Percentiles rank a stretch among this genome's conserved stretches.
These are phyloP conservation scores for Rhaphigaster nebulosa DNA, from an alignment of 2,888 invertebrate genomes.

Conservation along the genomic window DNA sequence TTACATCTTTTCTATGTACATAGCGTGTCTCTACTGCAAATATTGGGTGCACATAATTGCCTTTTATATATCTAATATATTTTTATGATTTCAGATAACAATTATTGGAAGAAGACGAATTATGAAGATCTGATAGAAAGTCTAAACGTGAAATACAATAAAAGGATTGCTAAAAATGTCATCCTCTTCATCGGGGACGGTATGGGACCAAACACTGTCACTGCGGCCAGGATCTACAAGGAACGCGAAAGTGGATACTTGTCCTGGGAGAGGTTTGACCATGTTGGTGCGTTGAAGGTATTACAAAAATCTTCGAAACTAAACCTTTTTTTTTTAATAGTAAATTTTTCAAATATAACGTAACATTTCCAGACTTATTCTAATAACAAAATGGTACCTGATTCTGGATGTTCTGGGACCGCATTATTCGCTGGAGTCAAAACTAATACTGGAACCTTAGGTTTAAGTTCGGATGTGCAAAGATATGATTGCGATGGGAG, in stretches of 20 bases:
- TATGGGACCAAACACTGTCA: slow-evolving; percentile 60
- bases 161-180: slow-evolving; percentile 59
- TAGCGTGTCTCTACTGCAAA: too few relatives aligned
- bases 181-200: slow-evolving; percentile 62
- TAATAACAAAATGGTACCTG: slow-evolving; percentile 83
- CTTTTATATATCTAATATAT: too few relatives aligned
- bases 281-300: slow-evolving; percentile 61
- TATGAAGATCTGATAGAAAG: slow-evolving; percentile 4
- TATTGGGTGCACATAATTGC: too few relatives aligned
- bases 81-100: neutral
- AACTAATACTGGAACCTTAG: slow-evolving; percentile 78
- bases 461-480: slow-evolving; percentile 71
- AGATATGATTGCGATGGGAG: slow-evolving; percentile 66
- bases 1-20: too few relatives aligned
- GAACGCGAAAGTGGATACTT: slow-evolving; percentile 53
- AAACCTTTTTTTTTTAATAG: neutral
- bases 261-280: slow-evolving; percentile 59
- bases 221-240: slow-evolving; percentile 59
- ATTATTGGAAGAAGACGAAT: neutral
- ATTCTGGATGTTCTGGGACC: slow-evolving; percentile 82
- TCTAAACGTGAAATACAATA: neutral
- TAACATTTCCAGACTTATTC: slow-evolving; percentile 81
- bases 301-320: neutral
- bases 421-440: slow-evolving; percentile 80
- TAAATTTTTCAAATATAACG: neutral